Percentiles rank a stretch among this genome's conserved stretches.
phyloP scores from a whole-genome alignment of 1,140 invertebrate species.

The Chrysopa pallens region DNA sequence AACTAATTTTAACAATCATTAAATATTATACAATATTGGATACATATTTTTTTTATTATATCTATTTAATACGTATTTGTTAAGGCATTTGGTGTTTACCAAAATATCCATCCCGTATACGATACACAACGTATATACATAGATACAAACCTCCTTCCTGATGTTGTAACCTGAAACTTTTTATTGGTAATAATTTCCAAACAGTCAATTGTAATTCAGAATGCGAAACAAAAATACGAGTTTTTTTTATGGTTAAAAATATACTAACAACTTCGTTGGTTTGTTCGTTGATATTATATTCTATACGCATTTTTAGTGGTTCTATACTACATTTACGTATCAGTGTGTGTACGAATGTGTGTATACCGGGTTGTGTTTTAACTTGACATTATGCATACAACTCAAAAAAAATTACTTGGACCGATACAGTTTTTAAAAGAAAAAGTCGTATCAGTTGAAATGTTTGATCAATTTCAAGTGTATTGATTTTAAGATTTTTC shows the following conservation, averaged over 20 bases:
- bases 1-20: too few species aligned
- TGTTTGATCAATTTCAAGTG: too few species aligned
- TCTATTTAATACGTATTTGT: too few species aligned
- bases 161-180: conserved; percentile 1
- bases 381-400: too few species aligned
- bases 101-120: not conserved
- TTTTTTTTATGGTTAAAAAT: not conserved
- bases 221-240: conserved; percentile 1
- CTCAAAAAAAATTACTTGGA: too few species aligned
- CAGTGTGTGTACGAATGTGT: not conserved
- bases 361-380: too few species aligned
- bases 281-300: not conserved
- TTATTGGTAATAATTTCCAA: conserved; percentile 3
- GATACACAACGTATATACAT: not conserved
- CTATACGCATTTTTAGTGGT: not conserved
- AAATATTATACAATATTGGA: too few species aligned
- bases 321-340: not conserved
- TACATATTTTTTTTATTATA: too few species aligned
- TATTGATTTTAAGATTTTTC: too few species aligned
- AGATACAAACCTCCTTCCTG: not conserved
- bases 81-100: not conserved
- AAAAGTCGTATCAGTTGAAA: too few species aligned
- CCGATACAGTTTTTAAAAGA: too few species aligned
- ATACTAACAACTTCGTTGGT: not conserved
- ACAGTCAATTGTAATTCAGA: conserved; percentile 1